These are phyloP conservation scores for Oegoconia quadripuncta DNA, from an alignment of 2,888 invertebrate genomes.

Conservation along the genomic window DNA sequence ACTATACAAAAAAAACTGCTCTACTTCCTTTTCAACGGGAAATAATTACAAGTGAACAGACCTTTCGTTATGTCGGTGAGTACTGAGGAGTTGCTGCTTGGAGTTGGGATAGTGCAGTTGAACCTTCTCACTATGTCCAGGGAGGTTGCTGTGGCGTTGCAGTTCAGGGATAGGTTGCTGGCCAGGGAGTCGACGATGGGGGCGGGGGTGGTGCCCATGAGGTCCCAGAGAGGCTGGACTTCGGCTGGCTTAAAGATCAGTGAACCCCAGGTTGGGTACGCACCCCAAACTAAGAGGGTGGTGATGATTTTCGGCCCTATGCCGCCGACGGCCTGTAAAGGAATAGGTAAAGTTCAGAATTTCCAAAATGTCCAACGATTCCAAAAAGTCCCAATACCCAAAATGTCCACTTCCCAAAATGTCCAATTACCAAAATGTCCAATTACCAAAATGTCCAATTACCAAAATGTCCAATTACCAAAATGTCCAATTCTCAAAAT, in stretches of 20 bases:
- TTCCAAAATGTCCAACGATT: too few relatives aligned
- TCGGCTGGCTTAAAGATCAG: slow-evolving; percentile 75
- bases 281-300: slow-evolving; percentile 82
- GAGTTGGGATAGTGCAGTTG: slow-evolving; percentile 36
- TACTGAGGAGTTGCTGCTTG: slow-evolving; percentile 16
- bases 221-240: slow-evolving; percentile 8
- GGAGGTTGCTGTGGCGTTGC: slow-evolving; percentile 27
- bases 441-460: too few relatives aligned
- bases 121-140: slow-evolving; percentile 27
- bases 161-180: slow-evolving; percentile 29
- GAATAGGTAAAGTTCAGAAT: background rate
- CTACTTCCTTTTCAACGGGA: slow-evolving; percentile 30
- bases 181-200: background rate
- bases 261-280: slow-evolving; percentile 87
- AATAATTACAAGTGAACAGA: slow-evolving; percentile 41
- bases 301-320: slow-evolving; percentile 88
- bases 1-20: too few relatives aligned
- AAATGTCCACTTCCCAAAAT: too few relatives aligned
- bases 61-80: slow-evolving; percentile 30
- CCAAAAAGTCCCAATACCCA: too few relatives aligned
- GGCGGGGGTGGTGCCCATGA: slow-evolving; percentile 4
- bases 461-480: too few relatives aligned
- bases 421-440: too few relatives aligned
- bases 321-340: slow-evolving; percentile 83
- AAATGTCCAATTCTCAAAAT: too few relatives aligned